A percentile compares a stretch with the other conserved stretches of the same genome.
Conservation (phyloP, 2,888 invertebrate genomes). For the Eretmocerus hayati region DNA sequence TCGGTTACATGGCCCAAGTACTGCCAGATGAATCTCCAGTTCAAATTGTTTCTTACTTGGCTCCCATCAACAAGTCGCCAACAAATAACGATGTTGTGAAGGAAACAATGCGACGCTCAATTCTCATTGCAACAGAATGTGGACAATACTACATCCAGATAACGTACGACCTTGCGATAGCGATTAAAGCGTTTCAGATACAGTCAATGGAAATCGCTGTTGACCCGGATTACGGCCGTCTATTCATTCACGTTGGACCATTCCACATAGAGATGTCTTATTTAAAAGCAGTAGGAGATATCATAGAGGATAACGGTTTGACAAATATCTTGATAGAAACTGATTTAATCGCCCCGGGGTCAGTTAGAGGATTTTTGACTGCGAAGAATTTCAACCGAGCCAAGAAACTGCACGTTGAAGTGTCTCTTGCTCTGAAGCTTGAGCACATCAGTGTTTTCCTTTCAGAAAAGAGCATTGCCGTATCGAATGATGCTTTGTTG, state of each 20-base stretch:
- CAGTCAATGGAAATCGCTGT: background rate
- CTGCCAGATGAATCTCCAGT: background rate
- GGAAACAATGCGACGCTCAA: background rate
- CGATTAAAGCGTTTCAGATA: background rate
- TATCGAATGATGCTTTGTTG: background rate
- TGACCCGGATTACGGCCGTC: background rate
- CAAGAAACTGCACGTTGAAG: background rate
- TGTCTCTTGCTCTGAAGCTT: background rate
- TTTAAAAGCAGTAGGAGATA: background rate
- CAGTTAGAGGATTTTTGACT: background rate
- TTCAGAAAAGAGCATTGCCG: background rate
- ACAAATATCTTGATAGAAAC: background rate
- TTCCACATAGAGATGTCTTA: background rate
- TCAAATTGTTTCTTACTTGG: background rate
- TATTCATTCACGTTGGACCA: background rate
- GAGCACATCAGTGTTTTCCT: background rate
- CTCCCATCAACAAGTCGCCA: background rate
- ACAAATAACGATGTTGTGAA: background rate
- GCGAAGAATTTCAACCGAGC: background rate
- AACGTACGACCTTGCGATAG: background rate
- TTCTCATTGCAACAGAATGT: background rate
- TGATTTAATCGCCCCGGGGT: background rate
- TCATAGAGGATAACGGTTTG: background rate
- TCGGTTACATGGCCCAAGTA: background rate
- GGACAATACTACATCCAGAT: background rate